Evolutionary conservation across 1,140 invertebrate genomes (phyloP), one percentile per base, ranked within the genome.

Genomic region (Pseudomyrmex cubaensis): DNA sequence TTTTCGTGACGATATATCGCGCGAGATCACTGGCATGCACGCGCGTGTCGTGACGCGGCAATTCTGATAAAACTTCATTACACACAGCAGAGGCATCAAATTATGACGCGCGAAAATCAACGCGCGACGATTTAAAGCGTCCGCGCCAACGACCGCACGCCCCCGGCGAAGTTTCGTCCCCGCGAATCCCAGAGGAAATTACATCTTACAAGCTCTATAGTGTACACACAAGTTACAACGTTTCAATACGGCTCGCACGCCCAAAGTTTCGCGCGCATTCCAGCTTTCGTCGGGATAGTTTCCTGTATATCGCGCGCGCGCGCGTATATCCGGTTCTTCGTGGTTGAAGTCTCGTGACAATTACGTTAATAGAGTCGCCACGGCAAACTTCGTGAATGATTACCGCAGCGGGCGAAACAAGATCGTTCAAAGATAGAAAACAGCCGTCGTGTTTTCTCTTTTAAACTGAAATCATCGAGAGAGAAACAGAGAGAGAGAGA

Each of bases 141-240:
- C 10, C 52, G 1, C 35, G 15, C 22, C 46, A 2, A 22, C 75
- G 35, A 35, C 5, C 35, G 35, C 35, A 35, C 52, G 44, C 76
- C 15, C 54, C 8, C 50, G 44, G 35, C 17, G 7, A 59, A 78
- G 76, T 72, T 72, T 72, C 64, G 52, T 7, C 54, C 15, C 44
- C 20, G 76, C 22, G 52, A 78, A 78, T 78, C 76, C 76, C 76
- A 54, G 66, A 80, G 76, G 76, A 80, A 80, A 80, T 80, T 80
- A 80, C 76, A 80, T 80, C 76, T 80, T 80, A 80, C 76, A 80
- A 72, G 76, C 66, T 17, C 25, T 35, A 20, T 44, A 8, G 35
- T 35, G 5, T 78, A 80, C 66, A 66, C 22, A 57, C 76, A n/a
- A 80, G 76, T 80, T 78, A 80, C 76, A 80, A 80, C 76, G 56